These are phyloP conservation scores for Meriones unguiculatus DNA, from an alignment of 2,113 vertebrate genomes.

Conservation along the genomic window DNA sequence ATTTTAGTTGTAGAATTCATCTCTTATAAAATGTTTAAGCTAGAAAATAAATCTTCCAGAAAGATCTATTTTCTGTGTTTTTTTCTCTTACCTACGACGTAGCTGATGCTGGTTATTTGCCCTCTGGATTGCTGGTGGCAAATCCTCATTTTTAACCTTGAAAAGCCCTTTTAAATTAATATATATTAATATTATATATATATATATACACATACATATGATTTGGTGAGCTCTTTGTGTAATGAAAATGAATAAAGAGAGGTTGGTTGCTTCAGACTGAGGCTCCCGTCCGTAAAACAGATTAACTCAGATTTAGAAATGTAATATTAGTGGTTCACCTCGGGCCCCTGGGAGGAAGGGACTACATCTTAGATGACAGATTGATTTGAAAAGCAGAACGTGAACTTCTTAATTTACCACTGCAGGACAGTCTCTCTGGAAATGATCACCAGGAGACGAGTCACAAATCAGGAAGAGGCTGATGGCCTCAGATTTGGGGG, in stretches of 20 bases:
- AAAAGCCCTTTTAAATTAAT: slow-evolving; percentile 33
- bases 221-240: background rate
- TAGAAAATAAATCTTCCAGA: slow-evolving; percentile 46
- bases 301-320: slow-evolving; percentile 62
- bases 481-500: background rate
- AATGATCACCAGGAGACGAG: slow-evolving; percentile 37
- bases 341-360: slow-evolving; percentile 27
- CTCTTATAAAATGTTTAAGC: slow-evolving; percentile 47
- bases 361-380: slow-evolving; percentile 38
- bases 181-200: background rate
- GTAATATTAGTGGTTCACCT: slow-evolving; percentile 48
- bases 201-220: background rate
- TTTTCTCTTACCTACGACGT: slow-evolving; percentile 1
- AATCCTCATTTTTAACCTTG: slow-evolving; percentile 30
- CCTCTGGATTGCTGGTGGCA: background rate
- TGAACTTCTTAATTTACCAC: slow-evolving; percentile 62
- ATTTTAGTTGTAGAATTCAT: background rate
- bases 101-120: background rate
- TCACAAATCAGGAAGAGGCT: slow-evolving; percentile 67
- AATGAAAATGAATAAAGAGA: slow-evolving; percentile 48
- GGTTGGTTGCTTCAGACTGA: background rate
- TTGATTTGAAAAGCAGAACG: slow-evolving; percentile 62
- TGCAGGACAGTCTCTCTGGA: slow-evolving; percentile 46
- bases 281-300: slow-evolving; percentile 8
- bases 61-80: slow-evolving; percentile 26